Conservation (phyloP, 2,888 invertebrate genomes). For the Caenorhabditis macrosperma region DNA sequence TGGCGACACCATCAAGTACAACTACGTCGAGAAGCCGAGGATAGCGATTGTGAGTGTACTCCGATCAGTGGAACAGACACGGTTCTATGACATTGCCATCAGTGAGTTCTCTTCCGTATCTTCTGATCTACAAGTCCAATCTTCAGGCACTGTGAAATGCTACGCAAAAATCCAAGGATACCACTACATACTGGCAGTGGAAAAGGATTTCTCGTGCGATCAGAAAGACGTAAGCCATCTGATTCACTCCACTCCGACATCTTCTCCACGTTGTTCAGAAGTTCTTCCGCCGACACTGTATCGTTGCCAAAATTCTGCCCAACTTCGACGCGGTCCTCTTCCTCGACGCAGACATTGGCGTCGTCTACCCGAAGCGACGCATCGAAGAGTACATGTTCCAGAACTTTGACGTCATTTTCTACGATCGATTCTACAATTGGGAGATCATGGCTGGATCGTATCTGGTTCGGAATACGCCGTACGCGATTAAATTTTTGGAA, state of each 20-base stretch:
- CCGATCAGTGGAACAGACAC: constrained; percentile 13
- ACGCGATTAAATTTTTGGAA: constrained; percentile 47
- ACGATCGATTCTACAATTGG: constrained; percentile 62
- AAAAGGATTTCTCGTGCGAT: constrained; percentile 43
- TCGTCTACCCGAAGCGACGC: constrained; percentile 62
- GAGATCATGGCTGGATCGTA: constrained; percentile 62
- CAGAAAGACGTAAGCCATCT: constrained; percentile 53
- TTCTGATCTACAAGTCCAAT: too few species aligned
- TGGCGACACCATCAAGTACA: constrained; percentile 41
- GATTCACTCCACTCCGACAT: background rate
- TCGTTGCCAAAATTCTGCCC: constrained; percentile 46
- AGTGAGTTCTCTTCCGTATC: constrained; percentile 20
- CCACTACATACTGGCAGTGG: constrained; percentile 37
- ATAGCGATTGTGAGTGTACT: constrained; percentile 46
- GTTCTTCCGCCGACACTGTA: constrained; percentile 65
- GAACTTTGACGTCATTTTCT: constrained; percentile 58
- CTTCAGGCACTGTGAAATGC: constrained; percentile 55
- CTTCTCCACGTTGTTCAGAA: constrained; percentile 29
- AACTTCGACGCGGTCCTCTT: constrained; percentile 61
- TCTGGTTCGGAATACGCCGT: constrained; percentile 55
- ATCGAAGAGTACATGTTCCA: constrained; percentile 61
- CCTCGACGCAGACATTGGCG: constrained; percentile 64
- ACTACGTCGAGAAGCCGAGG: constrained; percentile 25
- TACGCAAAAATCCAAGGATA: constrained; percentile 58
- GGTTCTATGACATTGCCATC: constrained; percentile 42